Evolutionary conservation across 2,113 vertebrate species (phyloP).

Genomic region (Chionis minor): DNA sequence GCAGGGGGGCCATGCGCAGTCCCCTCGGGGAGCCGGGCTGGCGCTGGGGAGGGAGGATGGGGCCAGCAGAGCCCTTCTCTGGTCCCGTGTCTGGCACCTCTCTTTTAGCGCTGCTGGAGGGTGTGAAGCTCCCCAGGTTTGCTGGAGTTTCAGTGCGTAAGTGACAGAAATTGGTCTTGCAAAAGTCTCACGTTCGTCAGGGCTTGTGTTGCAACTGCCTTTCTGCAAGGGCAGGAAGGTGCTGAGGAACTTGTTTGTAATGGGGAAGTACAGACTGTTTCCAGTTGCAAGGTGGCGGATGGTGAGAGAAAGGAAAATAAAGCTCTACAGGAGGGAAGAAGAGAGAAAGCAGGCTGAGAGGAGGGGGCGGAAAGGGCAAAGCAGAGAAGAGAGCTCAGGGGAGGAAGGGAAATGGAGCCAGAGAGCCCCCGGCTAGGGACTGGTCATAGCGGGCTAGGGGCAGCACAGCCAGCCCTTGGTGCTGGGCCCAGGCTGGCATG

Average conservation of each 20-base stretch:
- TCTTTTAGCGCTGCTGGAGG: accelerated
- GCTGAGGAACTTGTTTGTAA: background rate
- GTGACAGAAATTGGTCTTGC: background rate
- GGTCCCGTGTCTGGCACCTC: accelerated
- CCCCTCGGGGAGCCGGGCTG: background rate
- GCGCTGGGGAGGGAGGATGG: background rate
- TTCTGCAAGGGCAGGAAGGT: background rate
- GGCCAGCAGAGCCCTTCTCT: background rate
- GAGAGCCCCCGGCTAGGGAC: background rate
- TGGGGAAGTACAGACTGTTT: constrained; percentile 7
- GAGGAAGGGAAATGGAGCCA: background rate
- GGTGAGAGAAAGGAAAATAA: background rate
- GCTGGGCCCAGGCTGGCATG: accelerated
- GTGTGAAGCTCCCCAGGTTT: background rate
- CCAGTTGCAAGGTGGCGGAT: background rate
- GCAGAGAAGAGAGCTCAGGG: background rate
- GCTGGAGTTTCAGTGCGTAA: accelerated
- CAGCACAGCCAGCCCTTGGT: accelerated
- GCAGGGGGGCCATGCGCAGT: no score
- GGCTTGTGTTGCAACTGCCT: background rate
- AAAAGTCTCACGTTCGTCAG: accelerated
- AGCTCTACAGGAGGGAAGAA: background rate
- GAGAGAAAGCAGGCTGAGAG: background rate
- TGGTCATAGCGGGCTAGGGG: accelerated
- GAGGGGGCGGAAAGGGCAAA: background rate